Evolutionary conservation across 2,797 vertebrate species (phyloP).

Genomic region (Alectoris magna): DNA sequence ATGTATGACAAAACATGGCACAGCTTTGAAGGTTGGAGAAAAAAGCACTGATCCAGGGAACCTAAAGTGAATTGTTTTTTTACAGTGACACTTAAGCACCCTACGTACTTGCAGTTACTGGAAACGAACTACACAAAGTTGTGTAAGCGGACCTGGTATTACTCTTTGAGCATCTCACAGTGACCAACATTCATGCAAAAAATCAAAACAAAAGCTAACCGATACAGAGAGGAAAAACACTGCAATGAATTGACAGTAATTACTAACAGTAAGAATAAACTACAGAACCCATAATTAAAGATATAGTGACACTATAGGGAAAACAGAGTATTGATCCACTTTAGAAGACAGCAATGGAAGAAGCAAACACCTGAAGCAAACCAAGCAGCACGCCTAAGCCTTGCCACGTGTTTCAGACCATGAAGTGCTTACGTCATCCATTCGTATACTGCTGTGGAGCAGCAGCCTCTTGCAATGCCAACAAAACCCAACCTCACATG

Average conservation of each 20-base stretch:
- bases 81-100: background rate
- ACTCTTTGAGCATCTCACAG: background rate
- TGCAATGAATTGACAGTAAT: background rate
- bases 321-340: background rate
- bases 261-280: background rate
- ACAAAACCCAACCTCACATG: background rate
- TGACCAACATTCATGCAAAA: background rate
- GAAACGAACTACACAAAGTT: constrained; percentile 6
- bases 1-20: background rate
- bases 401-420: background rate
- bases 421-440: background rate
- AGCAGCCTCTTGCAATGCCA: background rate
- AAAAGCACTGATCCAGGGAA: background rate
- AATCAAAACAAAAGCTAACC: background rate
- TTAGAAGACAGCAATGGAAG: background rate
- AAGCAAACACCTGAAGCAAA: background rate
- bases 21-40: background rate
- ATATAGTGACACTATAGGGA: background rate
- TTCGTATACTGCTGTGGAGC: background rate
- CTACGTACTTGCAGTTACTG: background rate
- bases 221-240: background rate
- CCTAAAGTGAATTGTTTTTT: background rate
- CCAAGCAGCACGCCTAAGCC: background rate
- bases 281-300: background rate
- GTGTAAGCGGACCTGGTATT: background rate